Percentiles rank a stretch among this genome's conserved stretches.
phyloP scores from a whole-genome alignment of 2,888 invertebrate genomes.

The Nemotelus nigrinus region DNA sequence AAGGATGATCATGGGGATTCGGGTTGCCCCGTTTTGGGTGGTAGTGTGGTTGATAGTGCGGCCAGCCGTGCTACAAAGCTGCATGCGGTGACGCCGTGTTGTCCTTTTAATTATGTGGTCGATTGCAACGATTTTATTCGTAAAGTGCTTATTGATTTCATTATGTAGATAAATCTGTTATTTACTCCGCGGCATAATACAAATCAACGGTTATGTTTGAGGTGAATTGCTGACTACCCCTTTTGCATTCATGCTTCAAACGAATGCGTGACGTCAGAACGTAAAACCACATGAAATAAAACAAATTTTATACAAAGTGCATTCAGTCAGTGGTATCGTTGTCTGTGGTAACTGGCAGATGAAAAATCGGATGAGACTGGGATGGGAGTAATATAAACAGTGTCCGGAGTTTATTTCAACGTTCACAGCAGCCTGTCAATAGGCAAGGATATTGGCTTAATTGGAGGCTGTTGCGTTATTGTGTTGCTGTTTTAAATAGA shows the following conservation, averaged over 20 bases:
- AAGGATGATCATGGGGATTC: neutral
- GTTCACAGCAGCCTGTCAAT: neutral
- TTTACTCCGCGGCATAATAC: slow-evolving; percentile 17
- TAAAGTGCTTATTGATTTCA: slow-evolving; percentile 47
- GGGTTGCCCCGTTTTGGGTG: slow-evolving; percentile 1
- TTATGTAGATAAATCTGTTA: slow-evolving; percentile 40
- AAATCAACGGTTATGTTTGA: slow-evolving; percentile 13
- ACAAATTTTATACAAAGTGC: slow-evolving; percentile 14
- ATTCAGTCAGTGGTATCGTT: slow-evolving; percentile 10
- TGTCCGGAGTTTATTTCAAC: neutral
- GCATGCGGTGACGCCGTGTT: slow-evolving; percentile 48
- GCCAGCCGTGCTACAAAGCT: neutral
- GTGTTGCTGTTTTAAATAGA: slow-evolving; percentile 3
- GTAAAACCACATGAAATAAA: slow-evolving; percentile 7
- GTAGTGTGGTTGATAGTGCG: neutral
- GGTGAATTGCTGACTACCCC: neutral
- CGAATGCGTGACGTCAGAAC: slow-evolving; percentile 18
- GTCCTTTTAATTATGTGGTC: slow-evolving; percentile 54
- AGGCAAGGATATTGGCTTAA: neutral
- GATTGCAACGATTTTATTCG: slow-evolving; percentile 52
- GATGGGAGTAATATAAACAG: neutral
- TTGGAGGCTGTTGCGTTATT: neutral
- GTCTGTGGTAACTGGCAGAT: neutral
- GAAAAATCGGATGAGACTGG: neutral
- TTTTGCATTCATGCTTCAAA: neutral